These are phyloP conservation scores for Apotomis turbidana DNA, from an alignment of 2,888 invertebrate genomes.

Conservation along the genomic window DNA sequence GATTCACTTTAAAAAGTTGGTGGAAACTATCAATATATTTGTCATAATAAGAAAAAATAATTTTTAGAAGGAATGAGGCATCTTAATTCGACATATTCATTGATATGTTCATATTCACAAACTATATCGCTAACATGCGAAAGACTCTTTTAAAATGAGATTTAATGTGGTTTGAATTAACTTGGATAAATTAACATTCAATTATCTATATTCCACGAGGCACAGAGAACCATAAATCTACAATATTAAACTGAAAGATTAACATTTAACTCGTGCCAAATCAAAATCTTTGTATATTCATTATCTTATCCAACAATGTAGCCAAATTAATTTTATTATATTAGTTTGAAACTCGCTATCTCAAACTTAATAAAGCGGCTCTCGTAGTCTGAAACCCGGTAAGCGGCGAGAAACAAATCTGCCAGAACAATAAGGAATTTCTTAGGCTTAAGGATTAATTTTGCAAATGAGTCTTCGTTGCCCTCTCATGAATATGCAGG, in stretches of 20 bases:
- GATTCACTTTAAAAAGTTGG: too few species aligned
- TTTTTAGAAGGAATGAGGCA: too few species aligned
- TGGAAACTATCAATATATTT: too few species aligned
- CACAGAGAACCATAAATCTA: neutral
- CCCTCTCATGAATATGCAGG: conserved; percentile 61
- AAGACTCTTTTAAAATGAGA: too few species aligned
- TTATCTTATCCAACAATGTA: conserved; percentile 28
- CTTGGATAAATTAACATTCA: too few species aligned
- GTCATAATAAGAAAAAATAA: too few species aligned
- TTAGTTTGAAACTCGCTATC: conserved; percentile 38
- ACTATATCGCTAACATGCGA: too few species aligned
- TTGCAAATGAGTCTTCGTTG: conserved; percentile 59
- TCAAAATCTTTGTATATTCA: conserved; percentile 20
- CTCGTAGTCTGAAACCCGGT: conserved; percentile 42
- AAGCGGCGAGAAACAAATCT: conserved; percentile 44
- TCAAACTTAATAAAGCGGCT: conserved; percentile 44
- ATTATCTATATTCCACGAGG: too few species aligned
- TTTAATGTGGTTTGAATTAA: too few species aligned
- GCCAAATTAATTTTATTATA: conserved; percentile 39
- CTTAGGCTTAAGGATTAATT: conserved; percentile 58
- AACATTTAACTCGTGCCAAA: neutral
- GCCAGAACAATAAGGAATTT: conserved; percentile 49
- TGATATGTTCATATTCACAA: too few species aligned
- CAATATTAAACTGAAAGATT: neutral
- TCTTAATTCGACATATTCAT: too few species aligned